Conservation (phyloP, 2,888 invertebrate species). For the Tetrapedia diversipes region DNA sequence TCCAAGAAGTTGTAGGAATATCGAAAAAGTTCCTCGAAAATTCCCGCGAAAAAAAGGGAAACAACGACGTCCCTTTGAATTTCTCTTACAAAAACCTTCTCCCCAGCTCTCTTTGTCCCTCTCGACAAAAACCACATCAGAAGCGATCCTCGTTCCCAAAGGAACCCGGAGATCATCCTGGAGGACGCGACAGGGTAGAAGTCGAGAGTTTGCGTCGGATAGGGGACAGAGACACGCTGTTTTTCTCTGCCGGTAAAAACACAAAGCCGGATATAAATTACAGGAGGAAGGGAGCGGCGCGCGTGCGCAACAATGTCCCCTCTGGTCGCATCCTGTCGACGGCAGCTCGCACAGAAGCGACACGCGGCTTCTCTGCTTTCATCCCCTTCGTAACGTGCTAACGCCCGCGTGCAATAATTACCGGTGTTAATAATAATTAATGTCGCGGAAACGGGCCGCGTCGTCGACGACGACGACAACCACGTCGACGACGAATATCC, state of each 20-base stretch:
- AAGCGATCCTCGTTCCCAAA: not conserved
- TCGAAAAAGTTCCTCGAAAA: no score
- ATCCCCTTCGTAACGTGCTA: conserved; percentile 48
- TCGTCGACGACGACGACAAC: no score
- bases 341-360: no score
- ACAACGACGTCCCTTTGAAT: not conserved
- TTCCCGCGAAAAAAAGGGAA: not conserved
- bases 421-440: conserved; percentile 67
- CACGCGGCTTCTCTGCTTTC: conserved; percentile 46
- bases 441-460: conserved; percentile 53
- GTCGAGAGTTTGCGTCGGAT: not conserved
- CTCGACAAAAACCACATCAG: not conserved
- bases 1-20: no score
- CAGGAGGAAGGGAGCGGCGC: not conserved
- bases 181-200: not conserved
- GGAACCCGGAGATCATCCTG: not conserved
- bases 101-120: not conserved
- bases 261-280: conserved; percentile 4
- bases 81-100: not conserved
- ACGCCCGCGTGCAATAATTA: conserved; percentile 58
- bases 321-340: not conserved
- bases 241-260: not conserved
- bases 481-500: no score
- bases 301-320: no score
- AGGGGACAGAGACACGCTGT: not conserved